phyloP scores from a whole-genome alignment of 2,113 vertebrate genomes.

The Stomatorhinus ivindoensis region DNA sequence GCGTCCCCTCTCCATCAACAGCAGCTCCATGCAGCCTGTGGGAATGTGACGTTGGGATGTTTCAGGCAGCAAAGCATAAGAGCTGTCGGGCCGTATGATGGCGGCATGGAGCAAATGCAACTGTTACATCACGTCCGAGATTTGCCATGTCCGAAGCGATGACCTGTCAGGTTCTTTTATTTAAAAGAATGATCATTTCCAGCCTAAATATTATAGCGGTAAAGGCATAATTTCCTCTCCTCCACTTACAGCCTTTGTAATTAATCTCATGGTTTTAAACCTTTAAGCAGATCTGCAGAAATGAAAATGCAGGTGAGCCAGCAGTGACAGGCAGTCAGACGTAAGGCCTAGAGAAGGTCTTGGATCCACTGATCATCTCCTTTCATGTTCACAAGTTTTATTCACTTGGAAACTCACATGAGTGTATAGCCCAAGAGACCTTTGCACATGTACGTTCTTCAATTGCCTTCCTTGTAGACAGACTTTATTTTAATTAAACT shows the following conservation, averaged over 20 bases:
- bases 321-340: not conserved
- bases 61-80: not conserved
- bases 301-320: not conserved
- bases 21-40: not conserved
- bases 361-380: not conserved
- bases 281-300: not conserved
- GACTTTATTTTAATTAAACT: not conserved
- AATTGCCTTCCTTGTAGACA: not conserved
- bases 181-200: not conserved
- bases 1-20: not conserved
- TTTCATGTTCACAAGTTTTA: not conserved
- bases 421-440: not conserved
- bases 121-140: not conserved
- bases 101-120: not conserved
- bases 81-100: not conserved
- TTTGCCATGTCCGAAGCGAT: not conserved
- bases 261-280: not conserved
- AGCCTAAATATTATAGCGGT: not conserved
- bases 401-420: not conserved
- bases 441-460: not conserved
- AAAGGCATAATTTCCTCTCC: not conserved
- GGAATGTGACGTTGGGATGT: not conserved
- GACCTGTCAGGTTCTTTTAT: not conserved
- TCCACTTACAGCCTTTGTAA: not conserved
- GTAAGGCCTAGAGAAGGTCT: not conserved